A percentile compares a stretch with the other conserved stretches of the same genome.
Evolutionary conservation across 2,888 invertebrate species (phyloP).

Genomic region (Myopa tessellatipennis): DNA sequence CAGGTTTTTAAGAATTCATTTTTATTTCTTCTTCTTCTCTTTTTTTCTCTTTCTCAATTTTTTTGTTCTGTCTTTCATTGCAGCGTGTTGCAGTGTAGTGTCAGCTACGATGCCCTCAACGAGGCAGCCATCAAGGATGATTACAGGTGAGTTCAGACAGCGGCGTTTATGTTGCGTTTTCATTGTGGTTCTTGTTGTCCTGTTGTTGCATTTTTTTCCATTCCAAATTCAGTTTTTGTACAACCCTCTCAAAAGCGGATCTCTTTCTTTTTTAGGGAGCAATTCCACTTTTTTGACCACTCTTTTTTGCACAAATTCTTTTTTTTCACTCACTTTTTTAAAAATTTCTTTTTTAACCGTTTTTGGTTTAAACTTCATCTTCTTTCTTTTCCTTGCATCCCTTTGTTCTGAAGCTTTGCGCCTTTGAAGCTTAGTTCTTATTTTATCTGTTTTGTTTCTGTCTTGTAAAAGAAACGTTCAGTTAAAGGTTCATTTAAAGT

Average conservation of each 20-base stretch:
- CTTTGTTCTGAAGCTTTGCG: background rate
- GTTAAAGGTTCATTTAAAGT: too few species aligned
- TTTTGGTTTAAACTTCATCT: background rate
- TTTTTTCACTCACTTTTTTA: background rate
- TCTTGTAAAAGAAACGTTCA: too few species aligned
- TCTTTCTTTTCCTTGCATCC: background rate
- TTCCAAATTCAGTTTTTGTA: background rate
- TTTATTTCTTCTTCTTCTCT: background rate
- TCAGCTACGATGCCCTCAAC: constrained; percentile 68
- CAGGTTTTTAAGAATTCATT: background rate
- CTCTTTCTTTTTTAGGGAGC: too few species aligned
- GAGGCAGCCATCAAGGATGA: constrained; percentile 59
- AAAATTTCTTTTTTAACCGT: background rate
- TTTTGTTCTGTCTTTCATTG: constrained; percentile 46
- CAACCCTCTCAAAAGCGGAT: too few species aligned
- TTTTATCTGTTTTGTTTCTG: background rate
- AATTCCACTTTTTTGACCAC: background rate
- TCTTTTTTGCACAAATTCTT: background rate
- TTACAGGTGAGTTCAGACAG: constrained; percentile 58
- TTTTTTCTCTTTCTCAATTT: constrained; percentile 30
- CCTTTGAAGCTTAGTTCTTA: background rate
- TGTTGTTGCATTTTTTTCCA: background rate
- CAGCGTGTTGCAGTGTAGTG: constrained; percentile 75
- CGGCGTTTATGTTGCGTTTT: background rate
- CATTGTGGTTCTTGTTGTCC: background rate